Evolutionary conservation across 1,140 invertebrate genomes (phyloP), one percentile per base, ranked within the genome.

Genomic region (Aphelenchoides besseyi): DNA sequence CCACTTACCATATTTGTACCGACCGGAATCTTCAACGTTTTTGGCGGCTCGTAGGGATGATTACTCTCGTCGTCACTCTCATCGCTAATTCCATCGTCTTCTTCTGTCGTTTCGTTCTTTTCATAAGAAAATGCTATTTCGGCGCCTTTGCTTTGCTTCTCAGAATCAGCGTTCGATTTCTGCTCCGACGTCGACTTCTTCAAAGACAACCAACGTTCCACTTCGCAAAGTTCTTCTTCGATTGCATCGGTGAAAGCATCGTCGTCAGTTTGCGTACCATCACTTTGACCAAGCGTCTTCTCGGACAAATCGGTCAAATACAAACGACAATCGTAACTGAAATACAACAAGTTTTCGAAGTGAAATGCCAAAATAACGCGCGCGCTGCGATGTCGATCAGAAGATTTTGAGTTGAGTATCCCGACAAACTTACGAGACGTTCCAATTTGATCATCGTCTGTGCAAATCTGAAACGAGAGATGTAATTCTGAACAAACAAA

Each of bases 191-290:
- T 23, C 12, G 16, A n/a, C 36, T 12, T 37, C 30, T 53, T 28
- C 30, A 66, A 8, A 35, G 16, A 26, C 30, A n/a, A 23, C 16
- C 30, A 66, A 2, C 63, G 63, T 32, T 66, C 63, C 3, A 33
- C 32, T 32, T 66, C 63, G 63, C 63, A 66, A 26, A 66, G 30
- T 8, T 66, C 63, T 37, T 66, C 63, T 66, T 66, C 63, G 1
- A 66, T 2, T 33, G 5, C 55, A 29, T 48, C 41, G 12, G 41
- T 12, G 12, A 23, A 48, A 12, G 16, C 55, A 29, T 32, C 63
- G 1, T 41, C 63, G 1, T 66, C 32, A 37, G 30, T 53, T n/a
- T 53, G 16, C 30, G 18, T 32, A n/a, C 12, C 9, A 3, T 29
- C 32, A 1, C 12, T 37, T 3, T 26, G 12, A 12, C 63, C 63